Percentiles rank a stretch among this genome's conserved stretches.
phyloP scores from a whole-genome alignment of 2,797 vertebrate species.

The Danio kyathit region DNA sequence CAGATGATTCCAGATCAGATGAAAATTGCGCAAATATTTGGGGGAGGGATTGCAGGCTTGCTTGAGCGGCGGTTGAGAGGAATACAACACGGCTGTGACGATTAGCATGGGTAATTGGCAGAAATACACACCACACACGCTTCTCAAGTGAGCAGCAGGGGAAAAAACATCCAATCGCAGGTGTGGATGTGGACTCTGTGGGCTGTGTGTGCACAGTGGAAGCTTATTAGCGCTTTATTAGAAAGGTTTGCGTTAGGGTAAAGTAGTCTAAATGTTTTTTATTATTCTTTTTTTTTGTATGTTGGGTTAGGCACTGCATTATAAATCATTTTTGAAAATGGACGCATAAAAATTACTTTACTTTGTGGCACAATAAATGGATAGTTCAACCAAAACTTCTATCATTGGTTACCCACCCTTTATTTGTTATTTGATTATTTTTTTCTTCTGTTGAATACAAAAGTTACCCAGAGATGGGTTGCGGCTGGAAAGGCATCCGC shows the following conservation, averaged over 20 bases:
- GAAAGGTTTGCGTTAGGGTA: neutral
- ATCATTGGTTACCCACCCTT: too few relatives aligned
- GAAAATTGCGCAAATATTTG: conserved; percentile 55
- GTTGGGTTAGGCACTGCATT: neutral
- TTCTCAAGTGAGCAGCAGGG: conserved; percentile 6
- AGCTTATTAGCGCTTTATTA: neutral
- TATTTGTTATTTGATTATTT: too few relatives aligned
- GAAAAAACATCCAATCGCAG: conserved; percentile 19
- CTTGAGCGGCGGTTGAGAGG: conserved; percentile 30
- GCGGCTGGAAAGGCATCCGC: too few relatives aligned
- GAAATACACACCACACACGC: conserved; percentile 5
- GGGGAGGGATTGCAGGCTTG: conserved; percentile 18
- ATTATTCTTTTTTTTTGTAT: neutral
- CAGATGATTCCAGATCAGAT: conserved; percentile 40
- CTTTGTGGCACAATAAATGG: too few relatives aligned
- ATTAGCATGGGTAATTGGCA: conserved; percentile 23
- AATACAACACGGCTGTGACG: conserved; percentile 22
- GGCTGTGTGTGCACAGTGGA: conserved; percentile 3
- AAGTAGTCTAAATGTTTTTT: too few relatives aligned
- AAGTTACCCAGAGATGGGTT: too few relatives aligned
- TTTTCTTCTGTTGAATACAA: too few relatives aligned
- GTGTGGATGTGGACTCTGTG: conserved; percentile 10
- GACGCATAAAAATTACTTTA: neutral
- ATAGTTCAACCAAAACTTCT: too few relatives aligned
- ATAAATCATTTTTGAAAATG: neutral